Evolutionary conservation across 2,888 invertebrate genomes (phyloP), one percentile per base, ranked within the genome.

Genomic region (Drosophila fulvimacula): DNA sequence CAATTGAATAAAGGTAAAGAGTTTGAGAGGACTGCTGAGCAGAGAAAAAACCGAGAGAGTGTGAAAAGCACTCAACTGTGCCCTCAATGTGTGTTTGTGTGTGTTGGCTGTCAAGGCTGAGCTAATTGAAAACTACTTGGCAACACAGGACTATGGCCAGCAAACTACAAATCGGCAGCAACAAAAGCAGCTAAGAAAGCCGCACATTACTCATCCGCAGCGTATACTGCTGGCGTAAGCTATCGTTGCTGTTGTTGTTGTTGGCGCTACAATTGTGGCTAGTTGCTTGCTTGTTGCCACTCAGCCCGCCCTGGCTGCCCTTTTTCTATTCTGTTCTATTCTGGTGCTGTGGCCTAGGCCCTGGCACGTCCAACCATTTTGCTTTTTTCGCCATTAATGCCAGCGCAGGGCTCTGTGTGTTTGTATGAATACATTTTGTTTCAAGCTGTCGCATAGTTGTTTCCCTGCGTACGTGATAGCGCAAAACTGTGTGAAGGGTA

Each of bases 91-190:
- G 24, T 24, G 42, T 24, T 21, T 15, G 21, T 15, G 42, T 42
- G 44, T 24, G n/a, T 51, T 59, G 59, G 62, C 66, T 70, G 80
- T 77, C 78, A 55, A 55, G 60, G 52, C 79, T 65, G 68, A 78
- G 82, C 87, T 83, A 83, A 83, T 87, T 87, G 83, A 83, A 83
- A 83, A 84, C 82, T 82, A 82, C 83, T 83, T 84, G 67, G 27
- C 46, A 49, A 62, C 66, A 66, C 44, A 55, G 64, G 38, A 61
- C 49, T 58, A 52, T 51, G 57, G 64, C 53, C 41, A 64, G 46
- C 42, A 56, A 66, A 66, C 51, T 51, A 62, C 69, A 73, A 65
- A 44, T 63, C 66, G 57, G 58, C 67, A 39, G 66, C 24, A 67
- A 58, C 66, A 80, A 69, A 69, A 73, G 70, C 55, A 53, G 69